These are phyloP conservation scores for Scolopax bukidnonensis DNA, from an alignment of 2,797 vertebrate genomes.

Conservation along the genomic window DNA sequence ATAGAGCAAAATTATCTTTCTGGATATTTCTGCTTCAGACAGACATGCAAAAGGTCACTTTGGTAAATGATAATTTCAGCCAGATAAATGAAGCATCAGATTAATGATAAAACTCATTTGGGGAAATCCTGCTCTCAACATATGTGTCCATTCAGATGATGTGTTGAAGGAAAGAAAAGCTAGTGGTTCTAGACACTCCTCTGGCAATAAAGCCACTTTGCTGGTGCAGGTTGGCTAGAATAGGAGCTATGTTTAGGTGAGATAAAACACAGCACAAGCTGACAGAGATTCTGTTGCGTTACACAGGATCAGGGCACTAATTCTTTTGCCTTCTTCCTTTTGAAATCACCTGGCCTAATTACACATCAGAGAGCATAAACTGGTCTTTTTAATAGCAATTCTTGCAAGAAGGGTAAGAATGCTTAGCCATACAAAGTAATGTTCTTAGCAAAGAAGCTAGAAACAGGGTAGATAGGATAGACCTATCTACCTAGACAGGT, in stretches of 20 bases:
- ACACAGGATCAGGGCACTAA: background rate
- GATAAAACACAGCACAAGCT: background rate
- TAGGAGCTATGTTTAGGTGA: background rate
- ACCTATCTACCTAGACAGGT: too few relatives aligned
- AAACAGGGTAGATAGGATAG: background rate
- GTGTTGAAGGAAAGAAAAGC: background rate
- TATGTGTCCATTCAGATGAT: background rate
- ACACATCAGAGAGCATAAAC: background rate
- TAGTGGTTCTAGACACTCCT: background rate
- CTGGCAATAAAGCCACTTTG: background rate
- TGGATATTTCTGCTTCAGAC: background rate
- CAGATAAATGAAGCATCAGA: background rate
- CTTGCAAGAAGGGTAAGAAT: background rate
- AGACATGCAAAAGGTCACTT: background rate
- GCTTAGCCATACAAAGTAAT: background rate
- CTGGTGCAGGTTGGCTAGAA: background rate
- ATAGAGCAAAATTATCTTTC: background rate
- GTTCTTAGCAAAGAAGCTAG: background rate
- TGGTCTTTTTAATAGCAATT: background rate
- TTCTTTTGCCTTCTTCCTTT: background rate
- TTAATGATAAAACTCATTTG: background rate
- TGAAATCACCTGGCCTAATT: background rate
- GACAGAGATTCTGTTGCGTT: background rate
- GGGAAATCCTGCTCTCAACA: background rate
- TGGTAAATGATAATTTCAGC: background rate